Evolutionary conservation across 1,140 invertebrate genomes (phyloP).

Genomic region (Theocolax elegans): DNA sequence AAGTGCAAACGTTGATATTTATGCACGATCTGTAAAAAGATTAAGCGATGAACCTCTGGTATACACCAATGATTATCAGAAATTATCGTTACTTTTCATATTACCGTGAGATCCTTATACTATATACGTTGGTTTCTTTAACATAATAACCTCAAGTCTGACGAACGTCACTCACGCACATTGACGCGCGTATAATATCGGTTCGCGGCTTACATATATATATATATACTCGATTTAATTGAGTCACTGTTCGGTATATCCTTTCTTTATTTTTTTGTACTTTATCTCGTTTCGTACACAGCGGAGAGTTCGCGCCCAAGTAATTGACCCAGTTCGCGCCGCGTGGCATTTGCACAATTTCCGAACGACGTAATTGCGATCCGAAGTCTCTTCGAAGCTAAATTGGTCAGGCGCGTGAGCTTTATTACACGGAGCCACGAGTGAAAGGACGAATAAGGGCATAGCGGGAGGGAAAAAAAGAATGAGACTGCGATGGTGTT

Average conservation of each 20-base stretch:
- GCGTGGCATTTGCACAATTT: slow-evolving; percentile 45
- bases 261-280: neutral
- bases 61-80: no score
- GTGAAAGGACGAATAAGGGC: slow-evolving; percentile 41
- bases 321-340: slow-evolving; percentile 49
- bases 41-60: neutral
- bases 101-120: no score
- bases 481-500: neutral
- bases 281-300: slow-evolving; percentile 18
- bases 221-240: slow-evolving; percentile 37
- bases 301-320: slow-evolving; percentile 24
- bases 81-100: no score
- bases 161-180: neutral
- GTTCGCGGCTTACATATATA: neutral
- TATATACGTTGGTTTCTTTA: no score
- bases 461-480: neutral
- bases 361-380: slow-evolving; percentile 41
- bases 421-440: slow-evolving; percentile 5
- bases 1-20: slow-evolving; percentile 21
- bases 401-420: slow-evolving; percentile 3
- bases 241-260: neutral
- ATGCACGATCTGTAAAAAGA: slow-evolving; percentile 10
- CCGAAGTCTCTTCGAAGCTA: slow-evolving; percentile 18
- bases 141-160: neutral
- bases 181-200: neutral